Evolutionary conservation across 2,888 invertebrate species (phyloP), one percentile per base, ranked within the genome.

Genomic region (Mystacides longicornis): DNA sequence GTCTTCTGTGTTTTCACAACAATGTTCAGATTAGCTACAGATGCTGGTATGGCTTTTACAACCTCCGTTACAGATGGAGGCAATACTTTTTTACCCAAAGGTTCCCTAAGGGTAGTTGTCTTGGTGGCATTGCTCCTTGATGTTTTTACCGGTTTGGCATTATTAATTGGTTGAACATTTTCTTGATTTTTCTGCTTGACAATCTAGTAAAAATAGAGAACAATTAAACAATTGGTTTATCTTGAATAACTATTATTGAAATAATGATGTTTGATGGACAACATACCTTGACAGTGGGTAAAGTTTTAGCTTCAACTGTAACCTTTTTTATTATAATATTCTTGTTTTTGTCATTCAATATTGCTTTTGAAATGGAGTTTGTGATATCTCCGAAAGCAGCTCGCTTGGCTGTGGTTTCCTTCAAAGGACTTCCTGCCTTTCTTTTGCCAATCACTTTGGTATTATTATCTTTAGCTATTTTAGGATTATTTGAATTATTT

Each of bases 371-470:
- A 63, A 74, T 71, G 61, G 83, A 86, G 72, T 91, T 92, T 51
- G 91, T 90, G 62, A 93, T 82, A 69, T 93, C 93, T 59, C 89
- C 89, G 67, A 94, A 82, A 2, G 92, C 93, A 43, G 89, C 87
- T 65, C 93, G 77, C 69, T 91, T 93, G 3, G 83, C 80, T 51
- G 79, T 81, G 63, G 81, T 82, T 67, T 87, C 85, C 71, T 87
- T 89, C 46, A 83, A 67, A 3, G 90, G 90, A 55, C 89, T 90
- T 61, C 81, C 82, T 1, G 91, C 91, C 79, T 92, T 92, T 66
- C 92, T 79, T 69, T 92, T 92, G 51, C 79, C 78, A 53, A 81
- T 62, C 56, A 57, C 21, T 31, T 54, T 54, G 3, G 23, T 42
- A 9, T 22, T 47, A n/a, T n/a, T 37, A 7, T 54, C 54, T 21